Evolutionary conservation across 2,888 invertebrate genomes (phyloP).

Genomic region (Drosophila pseudotakahashii): DNA sequence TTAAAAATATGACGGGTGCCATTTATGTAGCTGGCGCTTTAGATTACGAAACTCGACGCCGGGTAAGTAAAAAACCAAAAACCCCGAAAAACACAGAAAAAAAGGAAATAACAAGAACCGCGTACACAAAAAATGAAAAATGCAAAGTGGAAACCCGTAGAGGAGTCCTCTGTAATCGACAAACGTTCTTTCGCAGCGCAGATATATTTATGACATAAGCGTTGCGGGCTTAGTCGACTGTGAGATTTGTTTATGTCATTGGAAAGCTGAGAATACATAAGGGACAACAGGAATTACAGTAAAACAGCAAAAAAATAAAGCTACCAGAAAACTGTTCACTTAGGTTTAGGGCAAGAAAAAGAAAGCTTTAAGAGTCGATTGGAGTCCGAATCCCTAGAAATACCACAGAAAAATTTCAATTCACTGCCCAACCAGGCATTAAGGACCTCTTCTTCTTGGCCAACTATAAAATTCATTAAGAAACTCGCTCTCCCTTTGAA

Average conservation of each 20-base stretch:
- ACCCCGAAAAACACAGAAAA: slow-evolving; percentile 85
- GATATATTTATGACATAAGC: slow-evolving; percentile 54
- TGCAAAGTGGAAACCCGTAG: slow-evolving; percentile 26
- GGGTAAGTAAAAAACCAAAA: slow-evolving; percentile 89
- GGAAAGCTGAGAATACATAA: slow-evolving; percentile 27
- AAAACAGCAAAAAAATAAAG: slow-evolving; percentile 11
- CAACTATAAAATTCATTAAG: slow-evolving; percentile 71
- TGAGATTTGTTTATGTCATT: slow-evolving; percentile 61
- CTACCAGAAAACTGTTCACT: background rate
- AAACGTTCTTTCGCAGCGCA: slow-evolving; percentile 36
- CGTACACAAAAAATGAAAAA: slow-evolving; percentile 87
- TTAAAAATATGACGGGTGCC: slow-evolving; percentile 99
- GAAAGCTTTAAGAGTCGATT: background rate
- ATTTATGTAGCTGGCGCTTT: slow-evolving; percentile 98
- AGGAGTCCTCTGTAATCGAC: slow-evolving; percentile 38
- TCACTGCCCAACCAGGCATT: slow-evolving; percentile 1
- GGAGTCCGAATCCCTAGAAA: background rate
- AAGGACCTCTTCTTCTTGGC: slow-evolving; percentile 26
- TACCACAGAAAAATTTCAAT: background rate
- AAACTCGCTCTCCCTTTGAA: slow-evolving; percentile 58
- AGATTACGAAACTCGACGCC: slow-evolving; percentile 97
- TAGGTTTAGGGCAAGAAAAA: background rate
- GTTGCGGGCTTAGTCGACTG: slow-evolving; percentile 57
- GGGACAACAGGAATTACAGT: slow-evolving; percentile 17
- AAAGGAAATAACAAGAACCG: slow-evolving; percentile 83